Conservation (phyloP, 2,113 vertebrate genomes). For the Cromileptes altivelis region DNA sequence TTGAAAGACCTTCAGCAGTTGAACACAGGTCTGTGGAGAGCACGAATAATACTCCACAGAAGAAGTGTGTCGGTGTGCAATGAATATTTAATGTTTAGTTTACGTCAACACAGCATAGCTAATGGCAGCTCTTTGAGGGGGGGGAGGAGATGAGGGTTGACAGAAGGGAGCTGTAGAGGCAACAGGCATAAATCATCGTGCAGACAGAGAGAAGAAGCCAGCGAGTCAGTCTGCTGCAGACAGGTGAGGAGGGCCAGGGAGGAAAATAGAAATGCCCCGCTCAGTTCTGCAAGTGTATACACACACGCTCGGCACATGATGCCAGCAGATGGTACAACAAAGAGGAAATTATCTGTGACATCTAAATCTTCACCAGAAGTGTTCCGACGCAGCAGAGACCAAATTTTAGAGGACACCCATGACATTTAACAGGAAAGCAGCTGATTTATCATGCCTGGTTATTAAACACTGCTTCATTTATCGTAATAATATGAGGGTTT, state of each 20-base stretch:
- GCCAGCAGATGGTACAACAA: not conserved
- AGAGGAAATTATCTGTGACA: not conserved
- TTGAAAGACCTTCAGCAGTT: constrained; percentile 2
- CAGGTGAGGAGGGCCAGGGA: not conserved
- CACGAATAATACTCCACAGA: constrained; percentile 25
- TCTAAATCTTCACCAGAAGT: not conserved
- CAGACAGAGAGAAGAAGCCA: constrained; percentile 1
- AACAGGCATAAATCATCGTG: constrained; percentile 32
- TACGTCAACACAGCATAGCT: constrained; percentile 38
- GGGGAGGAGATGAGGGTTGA: constrained; percentile 48
- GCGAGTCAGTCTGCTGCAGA: not conserved
- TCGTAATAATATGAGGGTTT: not conserved
- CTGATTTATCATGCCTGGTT: not conserved
- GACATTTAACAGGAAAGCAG: not conserved
- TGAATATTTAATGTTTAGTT: constrained; percentile 73
- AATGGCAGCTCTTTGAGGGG: constrained; percentile 49
- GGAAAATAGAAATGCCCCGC: constrained; percentile 16
- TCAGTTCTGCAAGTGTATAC: not conserved
- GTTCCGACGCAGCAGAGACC: not conserved
- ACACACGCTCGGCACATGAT: not conserved
- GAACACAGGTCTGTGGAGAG: not conserved
- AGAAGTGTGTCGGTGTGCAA: constrained; percentile 8
- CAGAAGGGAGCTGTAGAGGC: constrained; percentile 20
- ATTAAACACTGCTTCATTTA: not conserved
- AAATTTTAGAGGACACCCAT: not conserved